Evolutionary conservation across 2,888 invertebrate genomes (phyloP).

Genomic region (Carterocephalus palaemon): DNA sequence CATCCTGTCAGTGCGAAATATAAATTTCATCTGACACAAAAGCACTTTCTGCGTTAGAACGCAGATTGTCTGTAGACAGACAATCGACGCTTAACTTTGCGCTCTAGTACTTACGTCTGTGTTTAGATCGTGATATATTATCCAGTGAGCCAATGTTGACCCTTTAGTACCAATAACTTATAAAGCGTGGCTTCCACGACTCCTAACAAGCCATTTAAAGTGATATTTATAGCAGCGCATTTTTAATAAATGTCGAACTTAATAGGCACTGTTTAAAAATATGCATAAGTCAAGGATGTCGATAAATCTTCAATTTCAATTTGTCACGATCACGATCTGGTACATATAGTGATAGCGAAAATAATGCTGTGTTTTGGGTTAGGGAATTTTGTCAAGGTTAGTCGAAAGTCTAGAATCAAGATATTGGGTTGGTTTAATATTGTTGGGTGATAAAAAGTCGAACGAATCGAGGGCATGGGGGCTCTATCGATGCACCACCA

Average conservation of each 20-base stretch:
- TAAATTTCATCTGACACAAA: slow-evolving; percentile 45
- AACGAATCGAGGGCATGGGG: slow-evolving; percentile 52
- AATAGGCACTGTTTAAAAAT: slow-evolving; percentile 55
- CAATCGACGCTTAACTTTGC: slow-evolving; percentile 60
- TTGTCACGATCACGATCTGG: slow-evolving; percentile 66
- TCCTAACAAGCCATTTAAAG: slow-evolving; percentile 11
- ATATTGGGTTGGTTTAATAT: slow-evolving; percentile 15
- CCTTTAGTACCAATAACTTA: slow-evolving; percentile 8
- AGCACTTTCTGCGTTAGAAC: slow-evolving; percentile 66
- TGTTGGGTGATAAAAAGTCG: slow-evolving; percentile 29
- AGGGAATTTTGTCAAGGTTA: slow-evolving; percentile 48
- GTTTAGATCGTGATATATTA: slow-evolving; percentile 65
- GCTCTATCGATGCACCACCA: slow-evolving; percentile 55
- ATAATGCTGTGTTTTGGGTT: slow-evolving; percentile 49
- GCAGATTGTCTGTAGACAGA: too few species aligned
- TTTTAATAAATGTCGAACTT: slow-evolving; percentile 41
- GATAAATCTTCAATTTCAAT: slow-evolving; percentile 59
- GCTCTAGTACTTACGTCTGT: slow-evolving; percentile 62
- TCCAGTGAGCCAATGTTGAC: slow-evolving; percentile 26
- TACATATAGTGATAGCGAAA: slow-evolving; percentile 43
- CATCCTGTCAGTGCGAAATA: too few species aligned
- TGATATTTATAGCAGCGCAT: slow-evolving; percentile 10
- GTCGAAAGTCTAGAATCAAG: slow-evolving; percentile 29
- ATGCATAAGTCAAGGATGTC: slow-evolving; percentile 66
- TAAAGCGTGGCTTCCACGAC: not conserved